Conservation (phyloP, 2,113 vertebrate genomes). For the Neopipo cinnamomea region DNA sequence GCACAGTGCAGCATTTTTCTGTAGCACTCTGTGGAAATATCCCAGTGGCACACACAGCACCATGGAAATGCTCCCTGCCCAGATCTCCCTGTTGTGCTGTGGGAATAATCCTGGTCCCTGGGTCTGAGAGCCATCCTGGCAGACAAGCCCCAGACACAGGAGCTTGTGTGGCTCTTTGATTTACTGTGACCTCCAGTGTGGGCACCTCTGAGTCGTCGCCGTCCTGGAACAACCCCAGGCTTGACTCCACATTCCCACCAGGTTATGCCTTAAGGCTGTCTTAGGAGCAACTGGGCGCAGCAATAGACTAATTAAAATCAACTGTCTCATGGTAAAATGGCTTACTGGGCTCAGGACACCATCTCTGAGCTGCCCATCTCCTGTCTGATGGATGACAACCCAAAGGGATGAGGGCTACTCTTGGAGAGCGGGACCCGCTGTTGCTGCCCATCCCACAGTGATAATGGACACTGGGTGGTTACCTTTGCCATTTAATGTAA, state of each 20-base stretch:
- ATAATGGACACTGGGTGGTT: background rate
- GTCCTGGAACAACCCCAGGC: background rate
- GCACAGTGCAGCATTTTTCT: background rate
- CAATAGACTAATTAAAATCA: background rate
- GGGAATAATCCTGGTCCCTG: background rate
- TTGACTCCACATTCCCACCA: background rate
- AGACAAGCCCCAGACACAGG: too few relatives aligned
- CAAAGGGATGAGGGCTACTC: background rate
- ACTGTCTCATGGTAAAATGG: fast-evolving
- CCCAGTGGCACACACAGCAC: background rate
- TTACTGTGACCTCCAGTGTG: fast-evolving
- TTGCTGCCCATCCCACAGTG: fast-evolving
- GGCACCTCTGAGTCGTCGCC: fast-evolving
- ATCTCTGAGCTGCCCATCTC: background rate
- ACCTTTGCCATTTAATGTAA: background rate
- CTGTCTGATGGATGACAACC: background rate
- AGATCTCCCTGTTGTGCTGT: too few relatives aligned
- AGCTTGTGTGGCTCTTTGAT: background rate
- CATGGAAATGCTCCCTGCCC: background rate
- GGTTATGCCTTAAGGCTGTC: background rate
- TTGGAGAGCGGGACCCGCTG: too few relatives aligned
- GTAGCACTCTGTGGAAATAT: background rate
- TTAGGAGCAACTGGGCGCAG: background rate
- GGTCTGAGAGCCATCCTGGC: fast-evolving
- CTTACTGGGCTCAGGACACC: background rate